Percentiles rank a stretch among this genome's conserved stretches.
phyloP scores from a whole-genome alignment of 2,888 invertebrate species.

The Eupelmus urozonus region DNA sequence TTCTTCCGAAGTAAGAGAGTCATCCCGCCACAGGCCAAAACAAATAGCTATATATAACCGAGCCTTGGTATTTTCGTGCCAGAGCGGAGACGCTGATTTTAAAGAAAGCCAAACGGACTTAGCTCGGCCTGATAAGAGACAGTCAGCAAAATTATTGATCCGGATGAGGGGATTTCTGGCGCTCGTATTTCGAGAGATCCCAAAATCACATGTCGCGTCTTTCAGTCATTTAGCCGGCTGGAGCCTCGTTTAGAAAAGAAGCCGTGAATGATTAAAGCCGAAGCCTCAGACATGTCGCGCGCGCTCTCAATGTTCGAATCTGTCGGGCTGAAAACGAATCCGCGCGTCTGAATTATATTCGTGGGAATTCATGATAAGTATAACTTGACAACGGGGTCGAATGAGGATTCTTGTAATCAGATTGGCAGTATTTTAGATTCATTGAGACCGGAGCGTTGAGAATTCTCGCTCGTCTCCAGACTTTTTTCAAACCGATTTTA shows the following conservation, averaged over 20 bases:
- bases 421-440: constrained; percentile 56
- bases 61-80: neutral
- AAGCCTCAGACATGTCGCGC: constrained; percentile 44
- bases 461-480: neutral
- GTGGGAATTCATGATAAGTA: constrained; percentile 33
- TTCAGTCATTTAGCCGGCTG: constrained; percentile 36
- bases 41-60: constrained; percentile 24
- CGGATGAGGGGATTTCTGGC: neutral
- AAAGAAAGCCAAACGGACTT: neutral
- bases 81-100: neutral
- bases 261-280: constrained; percentile 42
- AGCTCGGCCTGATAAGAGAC: constrained; percentile 1
- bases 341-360: constrained; percentile 45
- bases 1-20: constrained; percentile 26
- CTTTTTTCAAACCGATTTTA: constrained; percentile 28
- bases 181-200: constrained; percentile 6
- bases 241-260: constrained; percentile 42
- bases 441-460: constrained; percentile 7
- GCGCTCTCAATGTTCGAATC: constrained; percentile 35
- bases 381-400: constrained; percentile 33
- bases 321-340: constrained; percentile 20
- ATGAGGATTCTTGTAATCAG: constrained; percentile 39
- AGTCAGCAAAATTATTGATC: constrained; percentile 28
- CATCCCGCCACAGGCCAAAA: neutral
- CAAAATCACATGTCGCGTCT: constrained; percentile 29